Evolutionary conservation across 1,140 invertebrate species (phyloP).

Genomic region (Heliconius himera): DNA sequence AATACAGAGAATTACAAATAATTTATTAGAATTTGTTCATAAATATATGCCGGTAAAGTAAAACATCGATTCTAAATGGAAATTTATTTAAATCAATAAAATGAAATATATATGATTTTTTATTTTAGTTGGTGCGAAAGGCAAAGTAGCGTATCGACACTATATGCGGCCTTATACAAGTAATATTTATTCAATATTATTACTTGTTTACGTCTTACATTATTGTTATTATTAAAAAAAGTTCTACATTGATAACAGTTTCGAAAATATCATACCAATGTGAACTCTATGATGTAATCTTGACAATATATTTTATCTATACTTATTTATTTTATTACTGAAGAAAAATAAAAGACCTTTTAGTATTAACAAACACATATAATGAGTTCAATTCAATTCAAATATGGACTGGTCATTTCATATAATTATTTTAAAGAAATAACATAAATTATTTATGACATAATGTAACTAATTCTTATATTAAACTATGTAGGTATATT

Average conservation of each 20-base stretch:
- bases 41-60: neutral
- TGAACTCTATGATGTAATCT: neutral
- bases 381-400: conserved; percentile 7
- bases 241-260: conserved; percentile 1
- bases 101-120: too few species aligned
- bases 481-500: neutral
- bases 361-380: neutral
- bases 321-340: neutral
- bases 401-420: neutral
- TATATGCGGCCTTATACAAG: neutral
- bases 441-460: neutral
- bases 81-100: neutral
- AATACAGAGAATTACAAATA: conserved; percentile 15
- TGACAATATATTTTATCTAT: neutral
- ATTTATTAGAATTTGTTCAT: conserved; percentile 4
- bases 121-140: too few species aligned
- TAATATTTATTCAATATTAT: neutral
- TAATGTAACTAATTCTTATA: neutral
- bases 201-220: conserved; percentile 1
- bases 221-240: conserved; percentile 1
- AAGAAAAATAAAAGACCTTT: neutral
- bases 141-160: too few species aligned
- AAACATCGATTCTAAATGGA: neutral
- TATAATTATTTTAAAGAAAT: conserved; percentile 4
- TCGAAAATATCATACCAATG: neutral